A percentile compares a stretch with the other conserved stretches of the same genome.
These are phyloP conservation scores for Coelopa frigida DNA, from an alignment of 1,140 invertebrate species.

Conservation along the genomic window DNA sequence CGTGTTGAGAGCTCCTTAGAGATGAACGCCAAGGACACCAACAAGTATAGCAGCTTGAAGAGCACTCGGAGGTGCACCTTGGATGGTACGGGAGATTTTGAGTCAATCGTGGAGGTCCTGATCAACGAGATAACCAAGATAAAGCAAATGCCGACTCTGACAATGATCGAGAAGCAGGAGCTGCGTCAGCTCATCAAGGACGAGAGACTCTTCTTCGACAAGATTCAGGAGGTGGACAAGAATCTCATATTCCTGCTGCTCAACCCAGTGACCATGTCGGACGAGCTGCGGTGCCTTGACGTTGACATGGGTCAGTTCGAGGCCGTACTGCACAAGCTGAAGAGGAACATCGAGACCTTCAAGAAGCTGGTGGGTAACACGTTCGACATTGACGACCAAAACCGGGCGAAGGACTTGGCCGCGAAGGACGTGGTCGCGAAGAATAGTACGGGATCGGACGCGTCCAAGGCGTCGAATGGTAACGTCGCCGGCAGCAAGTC, in stretches of 20 bases:
- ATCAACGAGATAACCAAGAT: slow-evolving; percentile 40
- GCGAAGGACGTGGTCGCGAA: background rate
- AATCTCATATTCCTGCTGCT: slow-evolving; percentile 33
- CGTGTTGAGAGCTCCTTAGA: no score
- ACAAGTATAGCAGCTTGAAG: no score
- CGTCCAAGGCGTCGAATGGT: background rate
- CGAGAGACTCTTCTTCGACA: slow-evolving; percentile 35
- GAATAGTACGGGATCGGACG: background rate
- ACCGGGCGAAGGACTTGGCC: slow-evolving; percentile 1
- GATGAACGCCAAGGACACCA: no score
- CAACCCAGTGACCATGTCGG: slow-evolving; percentile 33
- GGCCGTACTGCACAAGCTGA: slow-evolving; percentile 33
- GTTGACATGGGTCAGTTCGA: slow-evolving; percentile 21
- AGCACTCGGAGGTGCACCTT: no score
- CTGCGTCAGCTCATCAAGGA: slow-evolving; percentile 24
- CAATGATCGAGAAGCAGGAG: slow-evolving; percentile 21
- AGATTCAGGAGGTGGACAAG: slow-evolving; percentile 35
- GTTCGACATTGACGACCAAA: slow-evolving; percentile 30
- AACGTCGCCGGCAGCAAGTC: no score
- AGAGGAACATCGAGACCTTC: slow-evolving; percentile 36
- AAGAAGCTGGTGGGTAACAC: slow-evolving; percentile 39
- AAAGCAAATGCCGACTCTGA: slow-evolving; percentile 27
- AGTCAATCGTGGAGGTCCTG: no score
- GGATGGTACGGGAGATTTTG: no score
- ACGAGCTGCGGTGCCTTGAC: slow-evolving; percentile 19